Evolutionary conservation across 2,888 invertebrate genomes (phyloP).

Genomic region (Hyposoter didymator): DNA sequence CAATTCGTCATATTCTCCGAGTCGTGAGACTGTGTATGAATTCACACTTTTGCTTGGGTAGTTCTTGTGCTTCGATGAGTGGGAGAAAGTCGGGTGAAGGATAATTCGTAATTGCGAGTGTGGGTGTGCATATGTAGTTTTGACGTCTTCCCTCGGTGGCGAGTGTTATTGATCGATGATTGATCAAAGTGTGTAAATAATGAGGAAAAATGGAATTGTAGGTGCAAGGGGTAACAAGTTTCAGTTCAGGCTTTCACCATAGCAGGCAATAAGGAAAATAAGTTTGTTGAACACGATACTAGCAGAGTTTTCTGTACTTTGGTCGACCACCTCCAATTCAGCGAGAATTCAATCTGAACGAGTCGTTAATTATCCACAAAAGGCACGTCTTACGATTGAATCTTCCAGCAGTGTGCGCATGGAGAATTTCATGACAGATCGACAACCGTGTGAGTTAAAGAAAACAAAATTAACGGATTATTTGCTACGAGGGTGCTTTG

Average conservation of each 20-base stretch:
- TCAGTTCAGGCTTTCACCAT: not conserved
- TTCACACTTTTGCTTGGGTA: constrained; percentile 5
- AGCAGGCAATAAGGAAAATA: not conserved
- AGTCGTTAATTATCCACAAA: constrained; percentile 39
- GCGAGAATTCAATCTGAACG: constrained; percentile 23
- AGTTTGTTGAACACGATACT: not conserved
- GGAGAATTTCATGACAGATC: not conserved
- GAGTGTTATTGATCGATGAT: constrained; percentile 38
- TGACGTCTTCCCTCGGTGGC: constrained; percentile 12
- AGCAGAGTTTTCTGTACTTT: not conserved
- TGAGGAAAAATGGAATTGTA: constrained; percentile 7
- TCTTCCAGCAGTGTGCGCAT: not conserved
- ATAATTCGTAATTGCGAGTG: constrained; percentile 26
- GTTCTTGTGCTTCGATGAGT: not conserved
- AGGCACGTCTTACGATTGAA: constrained; percentile 37
- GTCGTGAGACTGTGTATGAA: constrained; percentile 1
- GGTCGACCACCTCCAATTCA: not conserved
- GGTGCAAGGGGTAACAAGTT: constrained; percentile 19
- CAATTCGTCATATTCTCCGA: constrained; percentile 19
- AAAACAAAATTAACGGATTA: not conserved
- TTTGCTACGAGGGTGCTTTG: not conserved
- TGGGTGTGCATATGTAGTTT: constrained; percentile 24
- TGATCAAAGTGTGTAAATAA: constrained; percentile 12
- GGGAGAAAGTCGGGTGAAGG: constrained; percentile 7
- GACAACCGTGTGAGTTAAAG: not conserved